phyloP scores from a whole-genome alignment of 2,888 invertebrate species.

The Eupeodes luniger region DNA sequence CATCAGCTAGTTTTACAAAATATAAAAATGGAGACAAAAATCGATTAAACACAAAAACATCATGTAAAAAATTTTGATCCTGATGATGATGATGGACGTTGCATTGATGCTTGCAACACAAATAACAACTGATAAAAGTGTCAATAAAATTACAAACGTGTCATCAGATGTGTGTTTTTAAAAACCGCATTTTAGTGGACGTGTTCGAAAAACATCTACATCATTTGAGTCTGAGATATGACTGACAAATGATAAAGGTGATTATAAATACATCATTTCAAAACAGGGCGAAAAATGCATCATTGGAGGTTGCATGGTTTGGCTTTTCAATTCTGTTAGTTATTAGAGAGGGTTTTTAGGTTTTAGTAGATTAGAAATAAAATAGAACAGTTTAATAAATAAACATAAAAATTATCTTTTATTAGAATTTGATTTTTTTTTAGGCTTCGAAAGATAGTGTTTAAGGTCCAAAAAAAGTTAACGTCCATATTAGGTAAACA shows the following conservation, averaged over 20 bases:
- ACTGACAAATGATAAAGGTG: background rate
- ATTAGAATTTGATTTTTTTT: too few species aligned
- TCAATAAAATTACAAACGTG: background rate
- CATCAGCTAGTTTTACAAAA: background rate
- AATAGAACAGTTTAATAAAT: too few species aligned
- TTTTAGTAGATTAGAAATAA: too few species aligned
- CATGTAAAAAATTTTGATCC: background rate
- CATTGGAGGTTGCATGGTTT: background rate
- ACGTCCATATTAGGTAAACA: too few species aligned
- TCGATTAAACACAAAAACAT: background rate
- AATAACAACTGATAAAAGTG: background rate
- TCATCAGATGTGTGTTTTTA: conserved; percentile 4
- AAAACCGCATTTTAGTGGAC: background rate
- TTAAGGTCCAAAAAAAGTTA: too few species aligned
- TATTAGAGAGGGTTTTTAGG: too few species aligned
- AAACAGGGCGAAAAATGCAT: background rate
- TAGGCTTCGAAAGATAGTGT: too few species aligned
- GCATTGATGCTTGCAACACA: background rate
- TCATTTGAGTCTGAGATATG: background rate
- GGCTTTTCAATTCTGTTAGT: background rate
- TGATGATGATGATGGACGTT: background rate
- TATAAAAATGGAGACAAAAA: background rate
- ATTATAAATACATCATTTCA: background rate
- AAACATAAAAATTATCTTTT: too few species aligned
- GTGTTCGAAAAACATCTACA: background rate